Evolutionary conservation across 2,113 vertebrate genomes (phyloP).

Genomic region (Mus musculus): GRCm39 chr8:88086501-88087000

Average conservation of each 20-base stretch:
- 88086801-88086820: not conserved
- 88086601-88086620: not conserved
- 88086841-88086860: not conserved
- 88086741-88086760: not conserved
- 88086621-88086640: not conserved
- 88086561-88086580: constrained; percentile 34
- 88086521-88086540: not conserved
- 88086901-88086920: not conserved
- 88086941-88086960: not conserved
- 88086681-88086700: not conserved
- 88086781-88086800: not conserved
- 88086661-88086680: not conserved
- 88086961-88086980: not conserved
- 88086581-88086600: not conserved
- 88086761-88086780: not conserved
- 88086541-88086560: constrained; percentile 1
- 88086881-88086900: not conserved
- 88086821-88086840: not conserved
- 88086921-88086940: not conserved
- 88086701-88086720: not conserved
- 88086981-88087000: not conserved
- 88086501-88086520: not conserved
- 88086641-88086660: not conserved
- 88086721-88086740: not conserved
- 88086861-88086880: not conserved